Conservation (phyloP, 2,113 vertebrate species). For the Neodon shergylaensis region DNA sequence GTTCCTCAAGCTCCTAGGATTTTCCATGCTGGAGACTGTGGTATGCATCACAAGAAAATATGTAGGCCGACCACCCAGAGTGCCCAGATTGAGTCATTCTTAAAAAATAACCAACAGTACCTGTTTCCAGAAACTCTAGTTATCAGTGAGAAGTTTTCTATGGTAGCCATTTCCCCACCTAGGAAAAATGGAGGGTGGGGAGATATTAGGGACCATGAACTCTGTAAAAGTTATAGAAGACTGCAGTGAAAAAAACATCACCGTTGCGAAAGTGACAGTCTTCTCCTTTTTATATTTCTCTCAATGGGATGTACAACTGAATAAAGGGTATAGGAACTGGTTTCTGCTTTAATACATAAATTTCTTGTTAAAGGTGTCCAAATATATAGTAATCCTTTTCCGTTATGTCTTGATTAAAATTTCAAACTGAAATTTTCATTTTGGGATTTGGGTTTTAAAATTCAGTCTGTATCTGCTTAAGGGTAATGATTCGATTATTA, state of each 20-base stretch:
- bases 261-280: slow-evolving; percentile 69
- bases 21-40: slow-evolving; percentile 98
- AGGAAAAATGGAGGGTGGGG: slow-evolving; percentile 99
- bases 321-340: slow-evolving; percentile 83
- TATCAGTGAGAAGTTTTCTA: slow-evolving; percentile 92
- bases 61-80: slow-evolving; percentile 94
- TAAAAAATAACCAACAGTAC: slow-evolving; percentile 92
- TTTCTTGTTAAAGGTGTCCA: slow-evolving; percentile 82
- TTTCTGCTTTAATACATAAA: slow-evolving; percentile 87
- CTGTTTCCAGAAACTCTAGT: slow-evolving; percentile 93
- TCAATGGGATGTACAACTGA: slow-evolving; percentile 71
- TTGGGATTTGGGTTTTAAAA: slow-evolving; percentile 44
- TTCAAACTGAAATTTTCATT: slow-evolving; percentile 70
- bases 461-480: slow-evolving; percentile 39
- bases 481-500: slow-evolving; percentile 37
- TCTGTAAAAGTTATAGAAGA: slow-evolving; percentile 98
- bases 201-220: slow-evolving; percentile 99
- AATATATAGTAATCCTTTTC: slow-evolving; percentile 80
- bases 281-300: slow-evolving; percentile 79
- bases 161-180: slow-evolving; percentile 92
- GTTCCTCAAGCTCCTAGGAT: slow-evolving; percentile 94
- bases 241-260: slow-evolving; percentile 92
- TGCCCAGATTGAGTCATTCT: slow-evolving; percentile 94
- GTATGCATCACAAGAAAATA: slow-evolving; percentile 97
- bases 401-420: slow-evolving; percentile 73